Percentiles rank a stretch among this genome's conserved stretches.
These are phyloP conservation scores for Gnatocerus cornutus DNA, from an alignment of 2,888 invertebrate genomes.

Conservation along the genomic window DNA sequence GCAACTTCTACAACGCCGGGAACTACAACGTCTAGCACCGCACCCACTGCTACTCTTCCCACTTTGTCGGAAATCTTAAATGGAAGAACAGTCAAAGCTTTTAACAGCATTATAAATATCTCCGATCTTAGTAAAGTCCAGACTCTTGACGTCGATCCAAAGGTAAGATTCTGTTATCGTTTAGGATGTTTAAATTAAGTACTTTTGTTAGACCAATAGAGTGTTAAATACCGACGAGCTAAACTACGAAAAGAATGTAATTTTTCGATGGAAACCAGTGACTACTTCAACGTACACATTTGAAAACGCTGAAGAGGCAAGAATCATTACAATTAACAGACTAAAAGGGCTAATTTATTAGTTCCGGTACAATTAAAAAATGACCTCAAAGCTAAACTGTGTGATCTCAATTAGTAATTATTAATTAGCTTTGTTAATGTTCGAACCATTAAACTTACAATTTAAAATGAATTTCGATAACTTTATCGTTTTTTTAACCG, in stretches of 20 bases:
- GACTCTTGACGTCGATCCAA: constrained; percentile 77
- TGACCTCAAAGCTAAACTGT: too few relatives aligned
- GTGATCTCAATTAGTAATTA: too few relatives aligned
- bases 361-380: too few relatives aligned
- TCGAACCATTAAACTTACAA: too few relatives aligned
- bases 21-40: constrained; percentile 52
- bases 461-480: too few relatives aligned
- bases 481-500: too few relatives aligned
- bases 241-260: constrained; percentile 54
- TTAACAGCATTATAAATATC: constrained; percentile 74
- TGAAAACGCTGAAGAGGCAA: constrained; percentile 58
- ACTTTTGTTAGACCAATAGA: constrained; percentile 28
- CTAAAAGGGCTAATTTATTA: too few relatives aligned
- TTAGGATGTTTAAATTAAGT: too few relatives aligned
- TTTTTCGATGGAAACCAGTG: constrained; percentile 59
- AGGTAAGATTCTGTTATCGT: constrained; percentile 72
- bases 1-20: constrained; percentile 52
- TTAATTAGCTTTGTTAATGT: too few relatives aligned
- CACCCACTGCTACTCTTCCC: constrained; percentile 66
- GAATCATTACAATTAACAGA: constrained; percentile 28
- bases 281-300: constrained; percentile 52
- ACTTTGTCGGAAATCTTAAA: constrained; percentile 77
- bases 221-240: constrained; percentile 44
- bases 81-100: constrained; percentile 77
- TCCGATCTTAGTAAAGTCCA: constrained; percentile 58